Percentiles rank a stretch among this genome's conserved stretches.
Evolutionary conservation across 2,113 vertebrate genomes (phyloP).

Genomic region (Asarcornis scutulata): DNA sequence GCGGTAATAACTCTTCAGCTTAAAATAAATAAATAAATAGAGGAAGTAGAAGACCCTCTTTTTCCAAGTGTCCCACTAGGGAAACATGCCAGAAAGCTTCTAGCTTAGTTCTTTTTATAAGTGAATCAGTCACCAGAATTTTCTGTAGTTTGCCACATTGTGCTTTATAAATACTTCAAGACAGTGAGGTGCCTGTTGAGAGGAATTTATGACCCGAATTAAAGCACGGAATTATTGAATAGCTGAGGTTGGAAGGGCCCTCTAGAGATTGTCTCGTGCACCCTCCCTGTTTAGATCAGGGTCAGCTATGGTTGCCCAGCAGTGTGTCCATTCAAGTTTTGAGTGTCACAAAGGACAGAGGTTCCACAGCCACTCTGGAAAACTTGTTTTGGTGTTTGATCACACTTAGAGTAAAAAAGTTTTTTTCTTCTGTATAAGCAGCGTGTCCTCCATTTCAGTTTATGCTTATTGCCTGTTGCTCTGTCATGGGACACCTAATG

Average conservation of each 20-base stretch:
- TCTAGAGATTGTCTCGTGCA: not conserved
- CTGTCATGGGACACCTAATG: not conserved
- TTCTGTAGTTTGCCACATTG: not conserved
- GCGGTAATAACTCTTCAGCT: not conserved
- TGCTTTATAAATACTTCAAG: not conserved
- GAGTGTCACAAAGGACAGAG: not conserved
- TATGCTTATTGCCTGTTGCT: not conserved
- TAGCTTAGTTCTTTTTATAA: not conserved
- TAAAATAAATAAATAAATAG: no score
- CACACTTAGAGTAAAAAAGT: not conserved
- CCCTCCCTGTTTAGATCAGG: not conserved
- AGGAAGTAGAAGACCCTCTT: not conserved
- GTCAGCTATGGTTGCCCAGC: not conserved
- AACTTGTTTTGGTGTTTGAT: not conserved
- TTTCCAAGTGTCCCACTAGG: not conserved
- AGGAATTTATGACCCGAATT: not conserved
- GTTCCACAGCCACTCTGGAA: not conserved
- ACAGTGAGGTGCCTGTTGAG: not conserved
- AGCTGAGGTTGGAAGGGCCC: not conserved
- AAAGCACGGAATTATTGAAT: not conserved
- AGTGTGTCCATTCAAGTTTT: fast-evolving
- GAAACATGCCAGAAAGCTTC: not conserved
- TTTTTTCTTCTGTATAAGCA: not conserved
- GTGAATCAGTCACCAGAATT: not conserved
- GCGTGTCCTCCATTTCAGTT: not conserved